Percentiles rank a stretch among this genome's conserved stretches.
These are phyloP conservation scores for Campylomormyrus tamandua DNA, from an alignment of 2,113 vertebrate genomes.

Conservation along the genomic window DNA sequence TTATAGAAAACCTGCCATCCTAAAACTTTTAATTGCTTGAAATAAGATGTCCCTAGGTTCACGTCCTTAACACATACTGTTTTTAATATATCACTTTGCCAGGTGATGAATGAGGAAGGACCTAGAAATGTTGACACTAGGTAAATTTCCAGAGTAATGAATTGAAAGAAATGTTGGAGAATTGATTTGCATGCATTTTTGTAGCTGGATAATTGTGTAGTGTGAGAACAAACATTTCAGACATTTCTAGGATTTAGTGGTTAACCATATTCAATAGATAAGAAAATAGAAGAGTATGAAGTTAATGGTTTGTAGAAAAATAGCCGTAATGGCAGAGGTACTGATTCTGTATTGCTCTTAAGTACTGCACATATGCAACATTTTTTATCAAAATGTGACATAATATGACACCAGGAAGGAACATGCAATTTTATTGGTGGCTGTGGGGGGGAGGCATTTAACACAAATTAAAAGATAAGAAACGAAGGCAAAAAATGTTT, in stretches of 20 bases:
- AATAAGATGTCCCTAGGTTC: conserved; percentile 1
- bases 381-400: neutral
- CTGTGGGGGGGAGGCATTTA: neutral
- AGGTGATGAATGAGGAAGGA: conserved; percentile 43
- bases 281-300: conserved; percentile 47
- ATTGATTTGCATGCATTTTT: conserved; percentile 46
- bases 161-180: conserved; percentile 41
- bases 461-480: neutral
- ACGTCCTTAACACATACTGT: neutral
- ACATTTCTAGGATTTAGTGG: conserved; percentile 37
- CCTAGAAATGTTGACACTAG: conserved; percentile 46
- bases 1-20: neutral
- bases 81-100: conserved; percentile 43
- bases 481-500: neutral
- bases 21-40: conserved; percentile 27
- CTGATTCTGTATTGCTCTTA: neutral
- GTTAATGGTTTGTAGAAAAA: neutral
- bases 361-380: neutral
- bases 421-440: neutral
- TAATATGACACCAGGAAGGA: neutral
- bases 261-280: conserved; percentile 40
- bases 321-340: neutral
- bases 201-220: conserved; percentile 50
- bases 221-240: conserved; percentile 45
- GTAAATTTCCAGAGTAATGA: conserved; percentile 22